These are phyloP conservation scores for Drosophila mauritiana DNA, from an alignment of 1,140 invertebrate species.

Conservation along the genomic window DNA sequence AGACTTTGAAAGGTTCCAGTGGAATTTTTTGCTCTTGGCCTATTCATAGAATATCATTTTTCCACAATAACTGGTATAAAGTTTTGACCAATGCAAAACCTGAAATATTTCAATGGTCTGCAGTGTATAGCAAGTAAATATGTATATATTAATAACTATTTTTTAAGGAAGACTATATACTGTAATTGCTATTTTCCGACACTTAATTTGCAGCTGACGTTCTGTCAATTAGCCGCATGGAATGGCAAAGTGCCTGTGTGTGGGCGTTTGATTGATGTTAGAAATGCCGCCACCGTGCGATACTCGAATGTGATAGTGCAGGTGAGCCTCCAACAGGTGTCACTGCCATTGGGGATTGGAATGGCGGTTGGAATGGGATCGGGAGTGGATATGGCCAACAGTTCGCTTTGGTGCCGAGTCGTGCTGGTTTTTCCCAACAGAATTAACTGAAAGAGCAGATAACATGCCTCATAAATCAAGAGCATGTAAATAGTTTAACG, in stretches of 20 bases:
- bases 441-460: constrained; percentile 33
- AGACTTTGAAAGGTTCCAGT: constrained; percentile 14
- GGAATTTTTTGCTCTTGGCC: constrained; percentile 1
- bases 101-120: no score
- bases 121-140: no score
- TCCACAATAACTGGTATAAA: no score
- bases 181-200: constrained; percentile 40
- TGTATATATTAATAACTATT: background rate
- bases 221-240: constrained; percentile 72
- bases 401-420: constrained; percentile 34
- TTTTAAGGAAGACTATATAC: background rate
- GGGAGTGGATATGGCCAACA: constrained; percentile 15
- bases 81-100: no score
- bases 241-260: constrained; percentile 36
- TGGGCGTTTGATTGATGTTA: constrained; percentile 75
- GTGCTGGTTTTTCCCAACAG: constrained; percentile 58
- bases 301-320: constrained; percentile 16
- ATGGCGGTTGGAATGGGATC: constrained; percentile 2
- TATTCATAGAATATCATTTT: background rate
- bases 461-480: constrained; percentile 72
- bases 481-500: constrained; percentile 53
- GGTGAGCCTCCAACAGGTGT: constrained; percentile 48
- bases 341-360: constrained; percentile 13
- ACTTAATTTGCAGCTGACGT: constrained; percentile 71
- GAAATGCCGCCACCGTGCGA: constrained; percentile 38